phyloP scores from a whole-genome alignment of 2,797 vertebrate species.

The Thripadectes ignobilis region DNA sequence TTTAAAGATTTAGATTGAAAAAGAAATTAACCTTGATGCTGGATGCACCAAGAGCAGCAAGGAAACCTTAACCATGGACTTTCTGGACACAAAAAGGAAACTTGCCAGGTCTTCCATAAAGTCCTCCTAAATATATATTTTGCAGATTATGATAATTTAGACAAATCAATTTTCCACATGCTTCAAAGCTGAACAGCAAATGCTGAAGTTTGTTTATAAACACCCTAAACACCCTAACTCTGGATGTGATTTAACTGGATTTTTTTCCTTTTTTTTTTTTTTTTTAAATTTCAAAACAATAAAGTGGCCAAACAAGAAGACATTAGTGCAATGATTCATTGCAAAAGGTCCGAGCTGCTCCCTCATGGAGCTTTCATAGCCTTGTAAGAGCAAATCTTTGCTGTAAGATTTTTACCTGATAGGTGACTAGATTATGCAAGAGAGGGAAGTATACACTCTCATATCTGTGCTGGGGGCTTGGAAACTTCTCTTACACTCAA shows the following conservation, averaged over 20 bases:
- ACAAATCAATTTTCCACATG: neutral
- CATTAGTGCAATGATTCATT: neutral
- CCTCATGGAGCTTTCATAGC: neutral
- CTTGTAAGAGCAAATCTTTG: neutral
- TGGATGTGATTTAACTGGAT: neutral
- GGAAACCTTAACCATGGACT: neutral
- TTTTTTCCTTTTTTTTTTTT: neutral
- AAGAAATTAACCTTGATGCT: neutral
- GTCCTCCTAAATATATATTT: neutral
- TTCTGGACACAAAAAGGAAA: neutral
- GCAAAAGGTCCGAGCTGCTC: neutral
- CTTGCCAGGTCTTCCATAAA: neutral
- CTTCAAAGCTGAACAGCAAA: neutral
- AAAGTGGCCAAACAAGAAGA: neutral
- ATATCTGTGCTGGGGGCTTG: neutral
- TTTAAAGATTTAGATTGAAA: slow-evolving; percentile 10
- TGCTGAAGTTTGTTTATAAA: neutral
- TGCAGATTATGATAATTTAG: neutral
- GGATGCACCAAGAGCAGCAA: neutral
- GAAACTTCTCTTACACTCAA: neutral
- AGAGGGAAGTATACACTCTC: neutral
- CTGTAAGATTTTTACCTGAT: neutral
- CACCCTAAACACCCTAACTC: neutral
- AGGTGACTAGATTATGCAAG: neutral
- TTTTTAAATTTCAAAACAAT: neutral